Evolutionary conservation across 2,888 invertebrate genomes (phyloP), one percentile per base, ranked within the genome.

Genomic region (Nudaria mundana): DNA sequence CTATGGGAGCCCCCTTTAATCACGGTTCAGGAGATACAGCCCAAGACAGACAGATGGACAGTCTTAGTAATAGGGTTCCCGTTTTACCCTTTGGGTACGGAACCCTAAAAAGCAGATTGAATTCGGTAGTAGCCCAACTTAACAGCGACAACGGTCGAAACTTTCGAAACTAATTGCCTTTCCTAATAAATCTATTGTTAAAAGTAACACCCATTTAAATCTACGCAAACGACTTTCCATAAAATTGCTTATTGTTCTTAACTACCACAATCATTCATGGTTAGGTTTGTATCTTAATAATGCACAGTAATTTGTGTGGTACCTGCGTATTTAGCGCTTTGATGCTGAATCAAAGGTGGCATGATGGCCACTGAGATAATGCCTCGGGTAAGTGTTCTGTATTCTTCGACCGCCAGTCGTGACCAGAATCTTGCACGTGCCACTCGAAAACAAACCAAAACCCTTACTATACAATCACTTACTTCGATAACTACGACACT

Each of bases 381-480:
- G 49, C 56, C 44, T 26, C 42, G 25, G 49, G 52, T 48, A 48
- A 56, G 37, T 49, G 43, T 51, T 52, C 47, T 49, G 53, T 54
- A 48, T 55, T 50, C 54, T 61, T 59, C 55, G 62, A 59, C 55
- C 57, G 48, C 25, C 46, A 50, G 48, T 78, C 79, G 78, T 79
- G 77, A 80, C 76, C 57, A 47, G 60, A 32, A 50, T 43, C 40
- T 49, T 41, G 67, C 72, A 74, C 73, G 71, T 73, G 76, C 68
- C 49, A 66, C 57, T 67, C 67, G 28, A 69, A 63, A 62, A 65
- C 69, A 65, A 69, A 69, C 66, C 70, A 60, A 59, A 66, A 68
- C 64, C 40, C 42, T 44, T 46, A 55, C 58, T 46, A 44, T 30
- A 5, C 25, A 37, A 44, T 55, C 61, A 56, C 53, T 40, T 51